Percentiles rank a stretch among this genome's conserved stretches.
Conservation (phyloP, 2,797 vertebrate genomes). For the Oreochromis grahami region DNA sequence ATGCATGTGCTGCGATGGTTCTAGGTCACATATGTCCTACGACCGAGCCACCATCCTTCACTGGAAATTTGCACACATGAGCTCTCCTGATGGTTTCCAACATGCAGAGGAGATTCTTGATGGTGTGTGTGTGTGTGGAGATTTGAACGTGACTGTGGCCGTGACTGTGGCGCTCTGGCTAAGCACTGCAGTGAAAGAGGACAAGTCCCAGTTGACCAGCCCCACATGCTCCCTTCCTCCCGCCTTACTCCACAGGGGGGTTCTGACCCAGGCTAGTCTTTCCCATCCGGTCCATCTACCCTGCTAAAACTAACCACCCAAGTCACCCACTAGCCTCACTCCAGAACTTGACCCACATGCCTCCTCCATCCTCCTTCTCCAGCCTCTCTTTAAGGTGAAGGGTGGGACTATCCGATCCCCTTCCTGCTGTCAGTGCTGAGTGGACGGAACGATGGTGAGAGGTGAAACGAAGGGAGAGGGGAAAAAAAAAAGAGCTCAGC, state of each 20-base stretch:
- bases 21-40: constrained; percentile 39
- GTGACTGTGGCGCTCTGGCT: constrained; percentile 12
- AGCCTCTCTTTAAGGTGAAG: constrained; percentile 15
- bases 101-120: neutral
- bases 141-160: neutral
- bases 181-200: constrained; percentile 69
- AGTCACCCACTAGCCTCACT: constrained; percentile 6
- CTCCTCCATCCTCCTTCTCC: constrained; percentile 27
- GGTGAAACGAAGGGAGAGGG: neutral
- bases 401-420: constrained; percentile 26
- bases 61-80: neutral
- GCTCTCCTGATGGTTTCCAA: neutral
- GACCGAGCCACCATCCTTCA: constrained; percentile 12
- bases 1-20: constrained; percentile 35
- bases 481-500: neutral
- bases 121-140: neutral
- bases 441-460: neutral
- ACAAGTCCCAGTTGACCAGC: constrained; percentile 59
- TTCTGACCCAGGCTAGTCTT: constrained; percentile 2
- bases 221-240: constrained; percentile 1
- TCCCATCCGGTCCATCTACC: neutral
- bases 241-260: neutral
- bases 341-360: constrained; percentile 31
- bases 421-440: neutral
- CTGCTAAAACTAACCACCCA: neutral